Conservation (phyloP, 2,797 vertebrate species). For the Chromis chromis region DNA sequence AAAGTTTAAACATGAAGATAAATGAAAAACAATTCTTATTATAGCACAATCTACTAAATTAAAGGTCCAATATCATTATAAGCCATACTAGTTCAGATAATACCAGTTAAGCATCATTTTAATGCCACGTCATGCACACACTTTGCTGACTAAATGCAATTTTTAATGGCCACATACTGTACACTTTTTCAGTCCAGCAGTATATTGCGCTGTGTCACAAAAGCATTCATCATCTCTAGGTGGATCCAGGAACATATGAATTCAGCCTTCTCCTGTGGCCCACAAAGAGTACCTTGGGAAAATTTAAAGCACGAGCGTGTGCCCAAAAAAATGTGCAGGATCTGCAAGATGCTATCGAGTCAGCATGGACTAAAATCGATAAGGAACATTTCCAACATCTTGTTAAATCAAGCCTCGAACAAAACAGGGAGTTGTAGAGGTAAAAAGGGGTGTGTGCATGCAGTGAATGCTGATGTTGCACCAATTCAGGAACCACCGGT, state of each 20-base stretch:
- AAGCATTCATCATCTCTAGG: slow-evolving; percentile 7
- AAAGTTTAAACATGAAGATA: neutral
- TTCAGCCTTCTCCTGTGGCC: neutral
- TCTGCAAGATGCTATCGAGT: slow-evolving; percentile 9
- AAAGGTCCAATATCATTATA: neutral
- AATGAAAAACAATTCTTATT: neutral
- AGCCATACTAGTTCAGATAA: neutral
- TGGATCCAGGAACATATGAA: slow-evolving; percentile 9
- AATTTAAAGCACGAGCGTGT: neutral
- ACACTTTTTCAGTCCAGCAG: slow-evolving; percentile 2
- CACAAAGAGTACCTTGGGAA: neutral
- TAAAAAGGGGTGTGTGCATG: neutral
- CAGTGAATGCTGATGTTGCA: neutral
- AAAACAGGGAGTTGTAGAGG: neutral
- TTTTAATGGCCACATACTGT: neutral
- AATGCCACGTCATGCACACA: neutral
- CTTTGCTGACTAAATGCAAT: neutral
- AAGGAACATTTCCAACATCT: slow-evolving; percentile 14
- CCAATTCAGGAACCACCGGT: neutral
- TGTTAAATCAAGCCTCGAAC: slow-evolving; percentile 15
- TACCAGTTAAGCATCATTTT: neutral
- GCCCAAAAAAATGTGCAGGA: neutral
- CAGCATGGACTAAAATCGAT: neutral
- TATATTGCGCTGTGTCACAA: neutral
- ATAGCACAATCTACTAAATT: neutral